Base-by-base conservation (phyloP, 2,797 vertebrate genomes). In the Rhynchotus rufescens region DNA sequence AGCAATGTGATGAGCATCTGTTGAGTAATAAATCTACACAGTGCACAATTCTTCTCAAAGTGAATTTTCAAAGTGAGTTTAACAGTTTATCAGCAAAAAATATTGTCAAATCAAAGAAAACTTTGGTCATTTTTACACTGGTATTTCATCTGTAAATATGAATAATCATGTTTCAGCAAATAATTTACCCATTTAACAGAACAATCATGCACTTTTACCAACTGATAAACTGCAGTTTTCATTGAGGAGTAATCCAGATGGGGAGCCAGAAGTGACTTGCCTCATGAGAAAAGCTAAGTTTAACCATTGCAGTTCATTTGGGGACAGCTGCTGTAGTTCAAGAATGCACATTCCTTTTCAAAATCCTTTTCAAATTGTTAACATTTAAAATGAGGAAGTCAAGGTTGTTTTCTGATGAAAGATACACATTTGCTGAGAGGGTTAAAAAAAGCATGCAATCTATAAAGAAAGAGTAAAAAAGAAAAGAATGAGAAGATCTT, bases 1-100 rank as follows among this genome's bases (percentile, higher is more conserved):
- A 94, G 61, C 84, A 91, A 94, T 72, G 65, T 89, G 85, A 90
- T 80, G 81, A 96, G 36, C 96, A 97, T 95, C 95, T 97, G 95
- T 86, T 96, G 60, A 80, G 80, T 65, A 96, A 92, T 78, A 92
- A 86, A 82, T 93, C 62, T 59, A 42, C 51, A 60, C 72, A 91
- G 72, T 80, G 69, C 77, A 54, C 1, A 5, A 38, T 64, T 91
- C 66, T 72, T 77, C 62, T 75, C 69, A 86, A 89, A 91, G 51
- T 40, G n/a, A 95, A 86, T 93, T 89, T 90, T 75, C 67, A 86
- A 90, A 90, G 51, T 34, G 30, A 95, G 85, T 93, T 89, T 90
- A 49, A 49, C 22, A 61, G 57, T 52, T 62, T 89, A 73, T 19
- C 25, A 62, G 74, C 67, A 60, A 21, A 85, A 73, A 96, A 69